These are phyloP conservation scores for Panulirus ornatus DNA, from an alignment of 1,140 invertebrate genomes.

Conservation along the genomic window DNA sequence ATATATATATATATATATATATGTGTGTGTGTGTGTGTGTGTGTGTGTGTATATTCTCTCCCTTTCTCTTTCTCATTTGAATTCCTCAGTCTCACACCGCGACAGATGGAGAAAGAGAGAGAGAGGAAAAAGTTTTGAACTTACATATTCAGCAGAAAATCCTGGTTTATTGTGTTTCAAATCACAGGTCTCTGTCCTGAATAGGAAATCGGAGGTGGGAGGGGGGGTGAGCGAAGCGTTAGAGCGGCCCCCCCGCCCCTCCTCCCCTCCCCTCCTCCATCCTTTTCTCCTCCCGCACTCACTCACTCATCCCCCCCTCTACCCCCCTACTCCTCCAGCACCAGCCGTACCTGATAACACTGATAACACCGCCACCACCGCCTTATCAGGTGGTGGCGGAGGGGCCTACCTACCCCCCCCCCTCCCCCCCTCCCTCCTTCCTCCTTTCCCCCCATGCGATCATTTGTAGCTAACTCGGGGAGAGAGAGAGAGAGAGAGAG, in stretches of 20 bases:
- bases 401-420: neutral
- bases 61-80: slow-evolving; percentile 14
- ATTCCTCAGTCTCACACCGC: too few species aligned
- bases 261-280: neutral
- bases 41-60: neutral
- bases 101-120: too few species aligned
- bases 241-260: neutral
- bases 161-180: slow-evolving; percentile 40
- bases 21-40: too few species aligned
- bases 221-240: neutral
- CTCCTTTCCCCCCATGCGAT: neutral
- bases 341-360: too few species aligned
- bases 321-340: neutral
- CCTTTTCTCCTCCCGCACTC: neutral
- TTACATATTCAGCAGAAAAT: slow-evolving; percentile 54
- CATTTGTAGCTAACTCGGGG: too few species aligned
- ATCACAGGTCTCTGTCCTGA: slow-evolving; percentile 27
- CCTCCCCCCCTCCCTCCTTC: neutral
- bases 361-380: too few species aligned
- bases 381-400: too few species aligned
- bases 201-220: slow-evolving; percentile 1
- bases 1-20: too few species aligned
- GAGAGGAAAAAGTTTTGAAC: slow-evolving; percentile 11
- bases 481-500: slow-evolving; percentile 40
- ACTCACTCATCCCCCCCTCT: neutral